Base-by-base conservation (phyloP, 1,140 invertebrate genomes). In the Leptinotarsa texana region DNA sequence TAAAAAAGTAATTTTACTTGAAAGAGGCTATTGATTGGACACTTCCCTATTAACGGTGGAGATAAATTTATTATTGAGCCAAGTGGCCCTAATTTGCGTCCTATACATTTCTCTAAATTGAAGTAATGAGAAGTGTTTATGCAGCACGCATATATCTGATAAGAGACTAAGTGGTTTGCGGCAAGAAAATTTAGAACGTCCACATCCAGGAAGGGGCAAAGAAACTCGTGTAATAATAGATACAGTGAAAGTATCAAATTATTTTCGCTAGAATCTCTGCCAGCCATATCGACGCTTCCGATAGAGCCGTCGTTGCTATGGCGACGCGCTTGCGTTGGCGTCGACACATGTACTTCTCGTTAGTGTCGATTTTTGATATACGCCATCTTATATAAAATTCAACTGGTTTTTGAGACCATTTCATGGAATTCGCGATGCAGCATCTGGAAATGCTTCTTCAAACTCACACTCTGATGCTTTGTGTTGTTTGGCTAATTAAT, bases 351-450 rank as follows among this genome's bases (percentile, higher is more conserved):
- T 74, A 74, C 61, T 69, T 74, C 75, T 74, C 74, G 79, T 77
- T 77, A 77, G 74, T 72, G 81, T 82, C 81, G 81, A 82, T 82
- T 82, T 82, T 82, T 82, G 81, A 82, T 80, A 73, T 82, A 81
- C 81, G 81, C 81, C 81, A 82, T 82, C 81, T 82, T 82, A 82
- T 80, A 73, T 47, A 73, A 73, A 73, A 73, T 57, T 57, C 51
- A 57, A 57, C 51, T 57, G 51, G 51, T 57, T 11, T 42, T 42
- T 42, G 33, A 11, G 33, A 42, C 8, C 33, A 42, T 42, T 42
- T 15, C 51, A 57, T 17, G 51, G n/a, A 57, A 57, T 57, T 17
- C 2, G 51, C 51, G 15, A 42, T 11, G 8, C 8, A 42, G 0
- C 8, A 8, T 42, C n/a, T 57, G 2, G 2, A 57, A 57, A 57